phyloP scores from a whole-genome alignment of 2,888 invertebrate species.

The Drosophila glabriapex region DNA sequence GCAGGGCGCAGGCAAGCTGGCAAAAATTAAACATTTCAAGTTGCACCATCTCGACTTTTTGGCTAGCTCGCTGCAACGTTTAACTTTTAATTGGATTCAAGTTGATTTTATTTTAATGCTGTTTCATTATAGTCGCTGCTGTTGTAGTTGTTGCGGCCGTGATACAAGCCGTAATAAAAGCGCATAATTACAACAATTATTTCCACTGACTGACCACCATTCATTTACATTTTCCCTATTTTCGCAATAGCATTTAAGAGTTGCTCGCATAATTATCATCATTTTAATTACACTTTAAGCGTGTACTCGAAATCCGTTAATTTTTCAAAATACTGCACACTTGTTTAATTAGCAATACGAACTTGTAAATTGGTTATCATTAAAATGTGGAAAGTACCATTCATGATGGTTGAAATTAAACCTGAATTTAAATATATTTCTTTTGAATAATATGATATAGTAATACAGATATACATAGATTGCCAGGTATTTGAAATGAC shows the following conservation, averaged over 20 bases:
- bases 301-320: neutral
- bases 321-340: constrained; percentile 4
- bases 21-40: constrained; percentile 54
- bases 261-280: constrained; percentile 40
- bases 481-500: no score
- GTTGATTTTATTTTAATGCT: constrained; percentile 51
- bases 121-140: constrained; percentile 2
- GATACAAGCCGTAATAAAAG: constrained; percentile 31
- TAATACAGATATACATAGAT: no score
- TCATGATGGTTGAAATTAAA: neutral
- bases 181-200: constrained; percentile 61
- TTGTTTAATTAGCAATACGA: neutral
- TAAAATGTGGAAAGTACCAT: neutral
- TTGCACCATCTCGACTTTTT: constrained; percentile 53
- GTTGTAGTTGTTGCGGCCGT: constrained; percentile 15
- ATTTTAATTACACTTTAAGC: constrained; percentile 15
- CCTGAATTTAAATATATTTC: neutral
- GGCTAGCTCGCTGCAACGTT: constrained; percentile 45
- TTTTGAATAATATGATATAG: neutral
- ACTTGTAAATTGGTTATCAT: neutral
- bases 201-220: constrained; percentile 56
- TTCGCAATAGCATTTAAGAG: constrained; percentile 45
- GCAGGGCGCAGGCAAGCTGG: constrained; percentile 10
- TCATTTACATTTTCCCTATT: constrained; percentile 61
- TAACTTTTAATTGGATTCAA: constrained; percentile 76